Evolutionary conservation across 2,888 invertebrate species (phyloP).

Genomic region (Polyommatus iphigenia): DNA sequence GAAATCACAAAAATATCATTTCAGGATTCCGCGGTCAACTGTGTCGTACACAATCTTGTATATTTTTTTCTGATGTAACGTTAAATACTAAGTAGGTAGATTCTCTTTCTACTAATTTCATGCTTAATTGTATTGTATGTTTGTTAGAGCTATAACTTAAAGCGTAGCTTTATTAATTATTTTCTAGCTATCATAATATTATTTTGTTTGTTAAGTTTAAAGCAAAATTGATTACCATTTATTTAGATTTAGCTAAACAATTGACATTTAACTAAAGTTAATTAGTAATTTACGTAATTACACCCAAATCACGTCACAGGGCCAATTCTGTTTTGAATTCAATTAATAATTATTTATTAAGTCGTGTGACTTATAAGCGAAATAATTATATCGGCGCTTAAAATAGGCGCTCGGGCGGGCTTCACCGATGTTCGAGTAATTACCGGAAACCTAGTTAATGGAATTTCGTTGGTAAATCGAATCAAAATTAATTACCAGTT

Average conservation of each 20-base stretch:
- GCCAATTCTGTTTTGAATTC: neutral
- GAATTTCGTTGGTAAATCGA: conserved; percentile 17
- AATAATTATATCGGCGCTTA: neutral
- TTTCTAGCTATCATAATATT: neutral
- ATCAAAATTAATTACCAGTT: conserved; percentile 27
- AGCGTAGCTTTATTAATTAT: too few species aligned
- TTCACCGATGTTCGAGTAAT: conserved; percentile 10
- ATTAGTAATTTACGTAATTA: neutral
- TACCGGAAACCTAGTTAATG: conserved; percentile 8
- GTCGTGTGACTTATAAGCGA: conserved; percentile 17
- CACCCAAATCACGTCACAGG: neutral
- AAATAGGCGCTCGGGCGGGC: conserved; percentile 14
- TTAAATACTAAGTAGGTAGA: too few species aligned
- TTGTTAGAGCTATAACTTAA: neutral
- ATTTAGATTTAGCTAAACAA: neutral
- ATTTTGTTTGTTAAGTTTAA: neutral
- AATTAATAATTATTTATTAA: neutral
- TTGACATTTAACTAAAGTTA: neutral
- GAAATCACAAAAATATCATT: neutral
- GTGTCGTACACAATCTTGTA: neutral
- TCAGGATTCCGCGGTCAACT: neutral
- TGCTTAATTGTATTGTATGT: neutral
- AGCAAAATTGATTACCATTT: neutral
- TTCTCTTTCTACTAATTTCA: too few species aligned
- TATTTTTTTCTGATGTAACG: neutral